phyloP scores from a whole-genome alignment of 2,113 vertebrate genomes.

The Siniperca knerii region DNA sequence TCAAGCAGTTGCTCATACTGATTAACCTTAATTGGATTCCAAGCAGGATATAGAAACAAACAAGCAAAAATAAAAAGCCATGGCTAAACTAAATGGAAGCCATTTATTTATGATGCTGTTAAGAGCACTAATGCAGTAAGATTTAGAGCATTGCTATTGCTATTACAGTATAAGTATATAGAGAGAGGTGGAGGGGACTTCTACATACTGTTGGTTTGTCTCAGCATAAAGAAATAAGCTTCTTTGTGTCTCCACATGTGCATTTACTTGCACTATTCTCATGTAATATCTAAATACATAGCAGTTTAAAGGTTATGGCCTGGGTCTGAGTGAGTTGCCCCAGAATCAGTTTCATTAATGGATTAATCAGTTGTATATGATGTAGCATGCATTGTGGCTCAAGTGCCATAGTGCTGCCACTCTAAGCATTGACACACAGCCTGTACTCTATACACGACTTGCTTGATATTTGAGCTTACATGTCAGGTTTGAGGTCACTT shows the following conservation, averaged over 20 bases:
- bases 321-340: constrained; percentile 37
- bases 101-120: constrained; percentile 44
- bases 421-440: neutral
- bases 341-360: constrained; percentile 61
- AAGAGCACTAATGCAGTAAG: constrained; percentile 65
- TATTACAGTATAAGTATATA: constrained; percentile 53
- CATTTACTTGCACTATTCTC: constrained; percentile 50
- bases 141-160: constrained; percentile 58
- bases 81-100: constrained; percentile 60
- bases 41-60: constrained; percentile 36
- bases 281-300: constrained; percentile 39
- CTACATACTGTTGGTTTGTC: constrained; percentile 26
- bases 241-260: constrained; percentile 56
- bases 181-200: constrained; percentile 35
- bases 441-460: constrained; percentile 11
- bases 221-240: constrained; percentile 57
- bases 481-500: constrained; percentile 64
- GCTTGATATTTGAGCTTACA: constrained; percentile 51
- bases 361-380: constrained; percentile 60
- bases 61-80: constrained; percentile 46
- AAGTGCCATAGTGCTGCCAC: constrained; percentile 3
- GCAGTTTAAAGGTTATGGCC: constrained; percentile 31
- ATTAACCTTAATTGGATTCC: constrained; percentile 57
- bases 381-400: constrained; percentile 56
- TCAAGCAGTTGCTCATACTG: constrained; percentile 19